These are phyloP conservation scores for Perizoma flavofasciatum DNA, from an alignment of 2,888 invertebrate species.

Conservation along the genomic window DNA sequence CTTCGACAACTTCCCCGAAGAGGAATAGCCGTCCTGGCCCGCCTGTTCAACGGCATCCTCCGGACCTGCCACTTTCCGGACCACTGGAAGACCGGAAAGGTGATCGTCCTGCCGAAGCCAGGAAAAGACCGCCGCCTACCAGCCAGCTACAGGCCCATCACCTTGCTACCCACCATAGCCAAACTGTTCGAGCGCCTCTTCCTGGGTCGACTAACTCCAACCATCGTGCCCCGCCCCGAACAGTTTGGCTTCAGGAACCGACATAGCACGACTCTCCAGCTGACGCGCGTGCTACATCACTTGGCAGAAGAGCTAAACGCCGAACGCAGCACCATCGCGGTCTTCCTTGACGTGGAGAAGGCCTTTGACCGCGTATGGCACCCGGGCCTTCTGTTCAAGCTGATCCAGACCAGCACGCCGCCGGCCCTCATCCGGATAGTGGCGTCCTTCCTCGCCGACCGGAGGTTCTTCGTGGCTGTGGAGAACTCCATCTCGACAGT, in stretches of 20 bases:
- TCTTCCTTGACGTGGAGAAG: conserved; percentile 29
- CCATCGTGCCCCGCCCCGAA: conserved; percentile 29
- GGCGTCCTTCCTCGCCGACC: neutral
- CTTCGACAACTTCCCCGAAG: no score
- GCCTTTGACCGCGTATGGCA: no score
- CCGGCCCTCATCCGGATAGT: neutral
- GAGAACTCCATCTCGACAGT: conserved; percentile 12
- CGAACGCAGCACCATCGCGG: conserved; percentile 27
- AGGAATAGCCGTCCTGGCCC: no score
- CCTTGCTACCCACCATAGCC: conserved; percentile 25
- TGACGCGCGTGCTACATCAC: conserved; percentile 41
- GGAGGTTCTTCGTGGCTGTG: neutral
- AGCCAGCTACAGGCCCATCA: conserved; percentile 31
- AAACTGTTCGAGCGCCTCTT: conserved; percentile 38
- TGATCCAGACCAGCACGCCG: neutral
- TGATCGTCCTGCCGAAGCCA: conserved; percentile 38
- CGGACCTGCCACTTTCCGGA: conserved; percentile 21
- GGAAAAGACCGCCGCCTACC: conserved; percentile 34
- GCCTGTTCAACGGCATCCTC: conserved; percentile 27
- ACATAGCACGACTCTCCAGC: conserved; percentile 42
- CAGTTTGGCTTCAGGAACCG: conserved; percentile 38
- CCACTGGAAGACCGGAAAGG: conserved; percentile 30
- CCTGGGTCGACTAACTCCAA: conserved; percentile 11
- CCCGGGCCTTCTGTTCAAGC: no score
- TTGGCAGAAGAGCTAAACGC: conserved; percentile 30